These are phyloP conservation scores for Schizotus pectinicornis DNA, from an alignment of 2,888 invertebrate genomes.

Conservation along the genomic window DNA sequence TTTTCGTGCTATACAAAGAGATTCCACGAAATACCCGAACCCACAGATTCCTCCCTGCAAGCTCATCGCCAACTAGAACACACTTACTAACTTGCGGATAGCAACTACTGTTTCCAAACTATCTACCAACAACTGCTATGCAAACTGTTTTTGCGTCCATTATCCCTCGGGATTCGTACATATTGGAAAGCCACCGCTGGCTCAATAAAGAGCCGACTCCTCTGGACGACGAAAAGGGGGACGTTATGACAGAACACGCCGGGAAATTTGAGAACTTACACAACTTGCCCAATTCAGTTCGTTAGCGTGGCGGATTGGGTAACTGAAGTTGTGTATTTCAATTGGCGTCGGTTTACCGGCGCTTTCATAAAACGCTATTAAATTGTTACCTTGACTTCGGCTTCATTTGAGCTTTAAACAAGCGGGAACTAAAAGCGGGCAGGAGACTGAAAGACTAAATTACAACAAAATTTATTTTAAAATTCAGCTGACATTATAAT, in stretches of 20 bases:
- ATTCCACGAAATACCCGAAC: no score
- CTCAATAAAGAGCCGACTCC: slow-evolving; percentile 8
- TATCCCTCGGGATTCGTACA: slow-evolving; percentile 32
- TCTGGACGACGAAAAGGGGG: background rate
- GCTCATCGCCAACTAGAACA: slow-evolving; percentile 25
- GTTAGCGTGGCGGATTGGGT: slow-evolving; percentile 1
- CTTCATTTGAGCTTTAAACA: no score
- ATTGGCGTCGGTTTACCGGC: background rate
- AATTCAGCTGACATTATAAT: slow-evolving; percentile 3
- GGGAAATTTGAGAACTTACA: slow-evolving; percentile 13
- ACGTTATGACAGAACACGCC: slow-evolving; percentile 14
- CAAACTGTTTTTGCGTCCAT: slow-evolving; percentile 35
- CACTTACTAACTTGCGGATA: slow-evolving; percentile 23
- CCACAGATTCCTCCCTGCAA: background rate
- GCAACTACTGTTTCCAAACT: slow-evolving; percentile 30
- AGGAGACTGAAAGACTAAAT: background rate
- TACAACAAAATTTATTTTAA: slow-evolving; percentile 6
- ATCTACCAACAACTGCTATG: slow-evolving; percentile 30
- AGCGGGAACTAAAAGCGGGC: no score
- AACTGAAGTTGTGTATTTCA: background rate
- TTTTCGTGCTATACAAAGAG: no score
- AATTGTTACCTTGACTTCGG: no score
- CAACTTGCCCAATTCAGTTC: slow-evolving; percentile 6
- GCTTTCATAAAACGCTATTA: no score
- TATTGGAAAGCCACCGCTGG: slow-evolving; percentile 28